phyloP scores from a whole-genome alignment of 2,113 vertebrate genomes.

The Tautogolabrus adspersus region DNA sequence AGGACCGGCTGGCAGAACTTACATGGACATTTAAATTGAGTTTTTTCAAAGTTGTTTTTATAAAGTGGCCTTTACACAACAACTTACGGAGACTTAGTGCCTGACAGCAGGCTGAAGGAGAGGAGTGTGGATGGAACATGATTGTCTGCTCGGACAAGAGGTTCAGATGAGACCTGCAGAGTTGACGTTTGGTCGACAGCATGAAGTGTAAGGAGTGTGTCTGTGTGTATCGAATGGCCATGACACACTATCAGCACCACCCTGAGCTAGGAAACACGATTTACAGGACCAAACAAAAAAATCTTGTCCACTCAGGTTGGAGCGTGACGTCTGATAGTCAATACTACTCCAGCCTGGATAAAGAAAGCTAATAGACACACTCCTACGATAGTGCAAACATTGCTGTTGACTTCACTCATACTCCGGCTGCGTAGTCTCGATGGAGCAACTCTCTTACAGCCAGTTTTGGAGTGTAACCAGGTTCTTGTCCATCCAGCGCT shows the following conservation, averaged over 20 bases:
- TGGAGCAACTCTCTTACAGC: constrained; percentile 77
- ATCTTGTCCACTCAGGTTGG: constrained; percentile 53
- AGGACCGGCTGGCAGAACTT: constrained; percentile 2
- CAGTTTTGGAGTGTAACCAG: constrained; percentile 76
- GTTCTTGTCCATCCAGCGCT: constrained; percentile 91
- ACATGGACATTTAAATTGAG: constrained; percentile 12
- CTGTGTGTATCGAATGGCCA: constrained; percentile 46
- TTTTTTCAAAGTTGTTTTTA: constrained; percentile 31
- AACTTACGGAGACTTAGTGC: constrained; percentile 28
- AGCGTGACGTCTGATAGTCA: constrained; percentile 27
- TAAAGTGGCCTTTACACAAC: constrained; percentile 24
- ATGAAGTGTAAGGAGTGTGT: constrained; percentile 65
- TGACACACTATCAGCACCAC: constrained; percentile 73
- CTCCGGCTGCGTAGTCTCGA: constrained; percentile 9
- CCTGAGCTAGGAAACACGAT: constrained; percentile 88
- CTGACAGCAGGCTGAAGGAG: constrained; percentile 26
- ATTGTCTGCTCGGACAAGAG: constrained; percentile 68
- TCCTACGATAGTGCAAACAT: constrained; percentile 88
- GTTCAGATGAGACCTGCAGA: constrained; percentile 45
- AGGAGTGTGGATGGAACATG: constrained; percentile 45
- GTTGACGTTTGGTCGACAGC: constrained; percentile 76
- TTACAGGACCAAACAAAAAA: constrained; percentile 43
- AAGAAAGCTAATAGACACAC: constrained; percentile 54
- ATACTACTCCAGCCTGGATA: constrained; percentile 46
- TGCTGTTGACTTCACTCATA: constrained; percentile 66